Percentiles rank a stretch among this genome's conserved stretches.
phyloP scores from a whole-genome alignment of 2,888 invertebrate species.

The Drosophila maculinotata region DNA sequence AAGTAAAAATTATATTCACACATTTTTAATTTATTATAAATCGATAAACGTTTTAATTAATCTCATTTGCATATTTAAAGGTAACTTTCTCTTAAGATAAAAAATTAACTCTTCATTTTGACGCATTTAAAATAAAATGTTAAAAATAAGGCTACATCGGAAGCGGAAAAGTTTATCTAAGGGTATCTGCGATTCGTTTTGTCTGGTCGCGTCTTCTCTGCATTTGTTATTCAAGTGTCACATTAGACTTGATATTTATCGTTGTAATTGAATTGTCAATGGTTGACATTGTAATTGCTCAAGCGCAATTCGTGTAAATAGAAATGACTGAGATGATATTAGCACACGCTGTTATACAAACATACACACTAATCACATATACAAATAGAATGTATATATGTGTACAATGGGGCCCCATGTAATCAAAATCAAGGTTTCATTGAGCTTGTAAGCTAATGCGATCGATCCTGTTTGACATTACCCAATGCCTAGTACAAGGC shows the following conservation, averaged over 20 bases:
- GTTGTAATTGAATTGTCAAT: slow-evolving; percentile 72
- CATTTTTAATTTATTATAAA: too few species aligned
- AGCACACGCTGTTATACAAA: too few species aligned
- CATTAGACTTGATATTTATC: slow-evolving; percentile 71
- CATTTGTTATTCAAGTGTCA: slow-evolving; percentile 62
- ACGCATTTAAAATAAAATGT: too few species aligned
- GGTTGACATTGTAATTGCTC: slow-evolving; percentile 68
- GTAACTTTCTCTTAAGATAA: too few species aligned
- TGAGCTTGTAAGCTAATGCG: slow-evolving; percentile 59
- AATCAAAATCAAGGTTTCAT: slow-evolving; percentile 58
- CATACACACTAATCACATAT: neutral
- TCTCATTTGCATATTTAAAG: too few species aligned
- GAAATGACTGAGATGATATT: slow-evolving; percentile 59
- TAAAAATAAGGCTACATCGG: too few species aligned
- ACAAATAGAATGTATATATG: neutral
- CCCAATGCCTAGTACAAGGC: slow-evolving; percentile 76
- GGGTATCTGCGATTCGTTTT: slow-evolving; percentile 31
- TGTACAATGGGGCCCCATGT: slow-evolving; percentile 43
- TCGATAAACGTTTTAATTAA: too few species aligned
- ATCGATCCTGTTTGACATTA: slow-evolving; percentile 67
- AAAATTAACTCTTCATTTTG: too few species aligned
- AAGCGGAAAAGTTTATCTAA: neutral
- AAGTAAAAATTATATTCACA: too few species aligned
- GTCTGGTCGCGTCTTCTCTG: slow-evolving; percentile 10
- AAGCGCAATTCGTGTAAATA: slow-evolving; percentile 72